Percentiles rank a stretch among this genome's conserved stretches.
These are phyloP conservation scores for Subacronicta megacephala DNA, from an alignment of 2,888 invertebrate species.

Conservation along the genomic window DNA sequence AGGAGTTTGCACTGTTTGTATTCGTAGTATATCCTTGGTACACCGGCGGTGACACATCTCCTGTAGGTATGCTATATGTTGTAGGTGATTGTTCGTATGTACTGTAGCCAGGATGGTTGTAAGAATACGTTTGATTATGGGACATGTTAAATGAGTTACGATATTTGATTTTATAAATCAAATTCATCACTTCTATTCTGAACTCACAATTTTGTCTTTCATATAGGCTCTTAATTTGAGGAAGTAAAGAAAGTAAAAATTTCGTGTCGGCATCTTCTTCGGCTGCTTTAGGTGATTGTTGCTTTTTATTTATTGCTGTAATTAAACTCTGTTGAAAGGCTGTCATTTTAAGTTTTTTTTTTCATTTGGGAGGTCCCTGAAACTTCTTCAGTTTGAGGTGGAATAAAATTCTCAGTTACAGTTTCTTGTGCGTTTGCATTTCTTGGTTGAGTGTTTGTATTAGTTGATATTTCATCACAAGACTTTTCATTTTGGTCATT, in stretches of 20 bases:
- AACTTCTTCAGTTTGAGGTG: too few relatives aligned
- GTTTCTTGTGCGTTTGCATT: slow-evolving; percentile 37
- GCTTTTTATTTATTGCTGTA: slow-evolving; percentile 40
- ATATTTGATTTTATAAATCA: slow-evolving; percentile 45
- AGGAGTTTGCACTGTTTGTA: slow-evolving; percentile 34
- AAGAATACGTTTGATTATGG: slow-evolving; percentile 20
- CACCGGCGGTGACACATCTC: slow-evolving; percentile 18
- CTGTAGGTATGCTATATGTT: slow-evolving; percentile 26
- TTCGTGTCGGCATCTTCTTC: slow-evolving; percentile 30
- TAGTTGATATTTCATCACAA: slow-evolving; percentile 46
- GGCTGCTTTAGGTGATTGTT: slow-evolving; percentile 35
- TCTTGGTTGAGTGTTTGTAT: slow-evolving; percentile 45
- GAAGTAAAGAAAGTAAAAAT: slow-evolving; percentile 46
- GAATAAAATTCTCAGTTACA: slow-evolving; percentile 41
- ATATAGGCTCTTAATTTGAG: slow-evolving; percentile 6
- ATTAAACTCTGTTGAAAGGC: slow-evolving; percentile 46
- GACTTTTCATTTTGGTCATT: slow-evolving; percentile 44
- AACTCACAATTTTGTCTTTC: slow-evolving; percentile 49
- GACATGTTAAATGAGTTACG: slow-evolving; percentile 29
- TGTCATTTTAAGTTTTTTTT: slow-evolving; percentile 40
- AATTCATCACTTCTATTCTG: slow-evolving; percentile 48
- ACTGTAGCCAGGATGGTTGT: slow-evolving; percentile 9
- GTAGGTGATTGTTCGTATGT: slow-evolving; percentile 34
- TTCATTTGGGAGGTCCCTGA: slow-evolving; percentile 39
- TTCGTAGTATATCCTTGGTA: slow-evolving; percentile 37